Evolutionary conservation across 2,113 vertebrate species (phyloP), one percentile per base, ranked within the genome.

Genomic region (Seriola dumerili): DNA sequence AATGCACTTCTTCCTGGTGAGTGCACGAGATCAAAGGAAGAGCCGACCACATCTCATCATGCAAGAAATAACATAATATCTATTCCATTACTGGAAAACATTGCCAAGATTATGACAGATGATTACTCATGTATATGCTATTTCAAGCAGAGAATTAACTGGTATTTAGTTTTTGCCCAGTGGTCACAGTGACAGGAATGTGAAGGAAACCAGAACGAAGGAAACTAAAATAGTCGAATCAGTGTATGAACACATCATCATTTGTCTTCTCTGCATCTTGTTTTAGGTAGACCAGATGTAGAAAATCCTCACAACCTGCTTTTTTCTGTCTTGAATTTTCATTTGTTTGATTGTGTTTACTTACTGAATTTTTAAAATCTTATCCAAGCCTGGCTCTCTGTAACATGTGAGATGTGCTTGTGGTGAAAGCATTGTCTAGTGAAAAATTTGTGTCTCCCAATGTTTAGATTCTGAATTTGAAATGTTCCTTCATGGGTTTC

Each of bases 11-110:
- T 91, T 93, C 89, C 90, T 90, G 84, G 88, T 74, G 88, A 90
- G 83, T 82, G 91, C 85, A 90, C 78, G 11, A 92, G 90, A 96
- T 96, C 91, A 95, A 95, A 95, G 90, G 55, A 61, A 79, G 71
- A 68, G 85, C 77, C 73, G 69, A 83, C 83, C 77, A 88, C 84
- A 72, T 88, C 80, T 88, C 90, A 91, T 91, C 90, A 88, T 61
- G 89, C 85, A 84, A 91, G 86, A 88, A 93, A 93, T 92, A 84
- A 91, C 76, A 87, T 78, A 71, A 89, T 85, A 93, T 90, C 78
- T 83, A 68, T 87, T 90, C 85, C 85, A 91, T 88, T 91, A 88
- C 83, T 76, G 75, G 36, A 76, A 92, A 89, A 90, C 87, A 90
- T 86, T 84, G 87, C 63, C 70, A 54, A 85, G 89, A 94, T 94